Conservation (phyloP, 2,797 vertebrate species). For the Borostomias antarcticus region DNA sequence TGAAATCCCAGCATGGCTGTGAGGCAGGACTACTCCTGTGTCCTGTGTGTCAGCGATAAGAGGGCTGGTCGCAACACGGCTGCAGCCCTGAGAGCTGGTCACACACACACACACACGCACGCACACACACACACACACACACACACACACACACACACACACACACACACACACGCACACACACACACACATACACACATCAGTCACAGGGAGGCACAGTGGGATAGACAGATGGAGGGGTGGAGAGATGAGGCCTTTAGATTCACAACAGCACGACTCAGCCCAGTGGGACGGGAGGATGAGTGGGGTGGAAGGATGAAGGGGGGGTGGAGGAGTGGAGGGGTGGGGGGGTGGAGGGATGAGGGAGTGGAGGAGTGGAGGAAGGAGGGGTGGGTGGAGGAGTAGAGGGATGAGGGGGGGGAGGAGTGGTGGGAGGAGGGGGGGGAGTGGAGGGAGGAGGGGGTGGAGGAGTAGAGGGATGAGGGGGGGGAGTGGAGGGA, state of each 20-base stretch:
- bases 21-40: not conserved
- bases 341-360: too few relatives aligned
- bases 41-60: constrained; percentile 51
- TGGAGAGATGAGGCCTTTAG: not conserved
- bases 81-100: too few relatives aligned
- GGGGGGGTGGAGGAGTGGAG: too few relatives aligned
- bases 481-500: not conserved
- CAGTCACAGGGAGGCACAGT: not conserved
- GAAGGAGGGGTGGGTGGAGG: too few relatives aligned
- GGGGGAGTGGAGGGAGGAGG: not conserved
- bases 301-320: not conserved
- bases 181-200: too few relatives aligned
- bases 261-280: too few relatives aligned
- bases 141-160: not conserved
- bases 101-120: too few relatives aligned
- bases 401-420: not conserved
- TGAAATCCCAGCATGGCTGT: constrained; percentile 27
- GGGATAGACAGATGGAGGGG: not conserved
- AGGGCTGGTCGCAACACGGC: too few relatives aligned
- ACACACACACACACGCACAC: too few relatives aligned
- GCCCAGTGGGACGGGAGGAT: too few relatives aligned
- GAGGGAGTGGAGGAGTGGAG: too few relatives aligned
- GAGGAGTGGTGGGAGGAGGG: not conserved
- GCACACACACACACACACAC: not conserved
- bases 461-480: not conserved